phyloP scores from a whole-genome alignment of 2,797 vertebrate genomes.

The Peromyscus nudipes region DNA sequence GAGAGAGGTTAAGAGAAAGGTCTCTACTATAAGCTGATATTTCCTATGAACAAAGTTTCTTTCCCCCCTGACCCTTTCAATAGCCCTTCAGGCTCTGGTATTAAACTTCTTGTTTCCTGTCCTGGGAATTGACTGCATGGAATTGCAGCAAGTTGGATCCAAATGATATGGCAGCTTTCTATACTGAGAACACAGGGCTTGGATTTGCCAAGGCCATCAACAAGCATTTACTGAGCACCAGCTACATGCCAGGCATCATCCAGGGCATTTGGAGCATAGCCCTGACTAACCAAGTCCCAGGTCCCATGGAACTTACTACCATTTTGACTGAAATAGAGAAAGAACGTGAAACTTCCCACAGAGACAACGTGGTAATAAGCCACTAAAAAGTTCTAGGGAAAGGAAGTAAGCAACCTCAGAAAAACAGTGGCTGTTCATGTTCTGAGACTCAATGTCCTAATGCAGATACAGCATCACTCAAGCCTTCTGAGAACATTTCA shows the following conservation, averaged over 20 bases:
- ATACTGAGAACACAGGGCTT: not conserved
- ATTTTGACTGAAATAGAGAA: slow-evolving; percentile 50
- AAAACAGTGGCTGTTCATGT: not conserved
- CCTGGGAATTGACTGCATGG: slow-evolving; percentile 56
- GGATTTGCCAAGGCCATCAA: slow-evolving; percentile 34
- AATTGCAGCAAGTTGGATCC: slow-evolving; percentile 66
- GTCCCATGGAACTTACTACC: slow-evolving; percentile 35
- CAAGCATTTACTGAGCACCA: slow-evolving; percentile 68
- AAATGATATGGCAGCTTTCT: slow-evolving; percentile 34
- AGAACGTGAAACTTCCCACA: slow-evolving; percentile 30
- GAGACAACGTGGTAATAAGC: slow-evolving; percentile 9
- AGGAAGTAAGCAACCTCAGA: slow-evolving; percentile 43
- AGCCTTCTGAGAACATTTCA: slow-evolving; percentile 55
- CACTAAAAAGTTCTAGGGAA: slow-evolving; percentile 56
- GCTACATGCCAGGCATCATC: slow-evolving; percentile 12
- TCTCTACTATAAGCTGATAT: slow-evolving; percentile 23
- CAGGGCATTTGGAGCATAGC: slow-evolving; percentile 15
- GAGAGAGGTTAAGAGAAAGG: slow-evolving; percentile 58
- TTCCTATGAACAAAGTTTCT: slow-evolving; percentile 62
- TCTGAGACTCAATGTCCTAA: slow-evolving; percentile 48
- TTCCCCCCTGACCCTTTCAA: slow-evolving; percentile 63
- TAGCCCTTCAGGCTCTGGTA: slow-evolving; percentile 51
- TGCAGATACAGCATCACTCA: not conserved
- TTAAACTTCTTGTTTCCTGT: slow-evolving; percentile 64
- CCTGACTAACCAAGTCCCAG: not conserved